phyloP scores from a whole-genome alignment of 2,113 vertebrate genomes.

The Puntigrus tetrazona region DNA sequence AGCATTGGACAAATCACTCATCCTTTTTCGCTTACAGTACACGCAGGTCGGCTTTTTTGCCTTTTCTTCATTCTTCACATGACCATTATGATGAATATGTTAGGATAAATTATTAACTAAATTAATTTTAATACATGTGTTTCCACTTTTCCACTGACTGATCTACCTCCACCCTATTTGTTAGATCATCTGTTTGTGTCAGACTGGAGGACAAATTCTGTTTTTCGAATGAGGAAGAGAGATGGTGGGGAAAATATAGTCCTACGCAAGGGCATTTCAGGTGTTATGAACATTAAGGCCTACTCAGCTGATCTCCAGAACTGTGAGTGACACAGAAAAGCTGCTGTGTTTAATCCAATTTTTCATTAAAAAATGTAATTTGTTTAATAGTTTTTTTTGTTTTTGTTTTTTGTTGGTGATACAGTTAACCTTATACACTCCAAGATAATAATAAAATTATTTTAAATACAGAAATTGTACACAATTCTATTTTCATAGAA shows the following conservation, averaged over 20 bases:
- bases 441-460: background rate
- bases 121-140: background rate
- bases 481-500: background rate
- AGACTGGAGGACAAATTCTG: constrained; percentile 90
- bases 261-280: constrained; percentile 87
- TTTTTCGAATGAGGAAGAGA: constrained; percentile 90
- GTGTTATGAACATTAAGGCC: constrained; percentile 91
- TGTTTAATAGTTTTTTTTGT: background rate
- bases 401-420: background rate
- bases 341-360: background rate
- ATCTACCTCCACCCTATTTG: background rate
- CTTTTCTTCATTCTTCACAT: background rate
- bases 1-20: constrained; percentile 89
- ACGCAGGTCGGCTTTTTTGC: constrained; percentile 80
- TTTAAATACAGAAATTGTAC: background rate
- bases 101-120: background rate
- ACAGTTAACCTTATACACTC: background rate
- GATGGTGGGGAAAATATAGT: constrained; percentile 89
- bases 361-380: background rate
- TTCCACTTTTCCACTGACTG: background rate
- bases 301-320: constrained; percentile 87
- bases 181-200: constrained; percentile 90
- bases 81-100: background rate
- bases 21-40: constrained; percentile 93
- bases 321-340: constrained; percentile 73